Evolutionary conservation across 2,113 vertebrate genomes (phyloP), one percentile per base, ranked within the genome.

Genomic region (Geothlypis trichas): DNA sequence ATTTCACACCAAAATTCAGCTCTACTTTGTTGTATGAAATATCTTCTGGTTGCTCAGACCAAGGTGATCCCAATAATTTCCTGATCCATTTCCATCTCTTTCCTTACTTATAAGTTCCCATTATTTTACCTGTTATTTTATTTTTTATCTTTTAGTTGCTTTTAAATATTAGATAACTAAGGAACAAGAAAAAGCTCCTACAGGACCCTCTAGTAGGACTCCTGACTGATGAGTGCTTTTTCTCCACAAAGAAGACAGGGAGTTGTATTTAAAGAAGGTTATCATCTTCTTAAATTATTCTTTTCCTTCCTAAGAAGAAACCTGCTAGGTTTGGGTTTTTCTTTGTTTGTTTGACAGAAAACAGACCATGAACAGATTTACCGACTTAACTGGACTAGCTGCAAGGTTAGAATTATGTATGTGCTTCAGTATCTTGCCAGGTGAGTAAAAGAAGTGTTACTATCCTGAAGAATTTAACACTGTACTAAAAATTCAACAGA

Each of bases 281-380:
- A 14, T 41, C 0, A 2, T 7, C 0, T 8, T 68, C 54, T 42
- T 2, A 9, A 44, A 37, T 30, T 44, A 15, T 21, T 74, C n/a
- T 87, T 66, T 72, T 57, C 24, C 17, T 72, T 72, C 33, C 15
- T 14, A 57, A 47, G 23, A 61, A 77, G 28, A 67, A 84, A 44
- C 11, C 19, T 47, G 26, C 7, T 58, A 35, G 7, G 7, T 47
- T 47, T 46, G 28, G 6, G 18, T 7, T 13, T 73, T 67, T 14
- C 18, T 58, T 63, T 44, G 5, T 31, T 37, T 49, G 4, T 18
- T 61, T 68, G n/a, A 68, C n/a, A 75, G n/a, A 52, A 68, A 26
- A 46, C 11, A 75, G n/a, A 59, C 28, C 52, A 68, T 20, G 46
- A 71, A 31, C 27, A 62, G 15, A 55, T 81, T 47, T 73, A 69